A percentile compares a stretch with the other conserved stretches of the same genome.
These are phyloP conservation scores for Pluvianellus socialis DNA, from an alignment of 2,113 vertebrate species.

Conservation along the genomic window DNA sequence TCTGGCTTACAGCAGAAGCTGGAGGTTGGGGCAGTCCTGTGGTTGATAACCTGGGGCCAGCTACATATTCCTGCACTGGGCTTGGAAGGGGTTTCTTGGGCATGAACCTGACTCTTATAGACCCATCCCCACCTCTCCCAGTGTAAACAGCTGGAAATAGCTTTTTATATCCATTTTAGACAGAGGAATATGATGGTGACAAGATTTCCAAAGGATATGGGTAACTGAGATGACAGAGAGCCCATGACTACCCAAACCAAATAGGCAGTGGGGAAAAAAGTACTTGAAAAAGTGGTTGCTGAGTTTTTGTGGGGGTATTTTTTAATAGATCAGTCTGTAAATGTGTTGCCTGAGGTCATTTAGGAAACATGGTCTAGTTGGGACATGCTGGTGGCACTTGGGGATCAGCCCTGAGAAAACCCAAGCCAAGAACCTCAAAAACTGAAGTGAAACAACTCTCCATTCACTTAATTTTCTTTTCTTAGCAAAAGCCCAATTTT, in stretches of 20 bases:
- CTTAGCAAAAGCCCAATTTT: not conserved
- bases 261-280: not conserved
- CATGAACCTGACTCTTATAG: not conserved
- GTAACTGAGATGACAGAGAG: not conserved
- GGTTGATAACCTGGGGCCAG: not conserved
- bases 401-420: not conserved
- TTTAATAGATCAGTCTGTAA: not conserved
- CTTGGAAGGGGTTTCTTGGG: not conserved
- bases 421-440: not conserved
- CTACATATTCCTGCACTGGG: fast-evolving
- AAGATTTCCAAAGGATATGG: not conserved
- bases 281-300: not conserved
- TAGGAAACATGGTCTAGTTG: not conserved
- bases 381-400: not conserved
- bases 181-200: not conserved
- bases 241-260: not conserved
- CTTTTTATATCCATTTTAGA: not conserved
- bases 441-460: not conserved
- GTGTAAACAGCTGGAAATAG: not conserved
- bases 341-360: not conserved
- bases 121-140: no score
- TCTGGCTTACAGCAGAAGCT: not conserved
- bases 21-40: not conserved
- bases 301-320: no score
- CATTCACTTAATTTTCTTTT: not conserved